These are phyloP conservation scores for Mythimna loreyi DNA, from an alignment of 2,888 invertebrate species.

Conservation along the genomic window DNA sequence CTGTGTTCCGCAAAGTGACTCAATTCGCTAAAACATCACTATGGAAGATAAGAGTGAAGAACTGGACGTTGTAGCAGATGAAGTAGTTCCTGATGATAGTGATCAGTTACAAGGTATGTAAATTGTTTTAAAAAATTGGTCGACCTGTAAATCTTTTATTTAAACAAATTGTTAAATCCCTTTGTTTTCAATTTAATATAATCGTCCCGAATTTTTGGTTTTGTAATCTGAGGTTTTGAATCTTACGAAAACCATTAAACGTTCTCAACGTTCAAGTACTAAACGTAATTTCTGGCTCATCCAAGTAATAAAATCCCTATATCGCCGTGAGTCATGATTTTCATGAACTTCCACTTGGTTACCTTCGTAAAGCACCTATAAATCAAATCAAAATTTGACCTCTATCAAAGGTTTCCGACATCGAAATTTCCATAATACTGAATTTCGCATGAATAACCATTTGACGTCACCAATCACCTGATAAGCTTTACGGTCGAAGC, in stretches of 20 bases:
- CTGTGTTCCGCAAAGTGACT: constrained; percentile 19
- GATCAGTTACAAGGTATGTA: constrained; percentile 65
- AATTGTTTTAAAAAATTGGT: no score
- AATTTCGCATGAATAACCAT: constrained; percentile 72
- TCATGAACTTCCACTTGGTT: constrained; percentile 59
- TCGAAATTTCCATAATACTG: constrained; percentile 67
- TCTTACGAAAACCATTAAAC: constrained; percentile 34
- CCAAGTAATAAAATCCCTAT: constrained; percentile 46
- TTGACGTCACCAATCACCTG: constrained; percentile 86
- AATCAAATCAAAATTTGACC: constrained; percentile 65
- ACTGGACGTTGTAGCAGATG: constrained; percentile 24
- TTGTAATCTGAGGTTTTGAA: background rate
- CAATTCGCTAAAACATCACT: constrained; percentile 22
- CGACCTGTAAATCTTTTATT: no score
- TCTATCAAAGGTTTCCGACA: constrained; percentile 67
- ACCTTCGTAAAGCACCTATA: constrained; percentile 59
- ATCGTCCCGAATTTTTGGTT: background rate
- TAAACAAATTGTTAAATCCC: no score
- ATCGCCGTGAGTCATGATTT: constrained; percentile 41
- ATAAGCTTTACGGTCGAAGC: constrained; percentile 79
- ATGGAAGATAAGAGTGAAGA: constrained; percentile 35
- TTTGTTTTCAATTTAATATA: background rate
- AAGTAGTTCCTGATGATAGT: constrained; percentile 39
- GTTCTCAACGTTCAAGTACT: constrained; percentile 11
- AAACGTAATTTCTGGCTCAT: constrained; percentile 22